These are phyloP conservation scores for Caenorhabditis imperialis DNA, from an alignment of 2,888 invertebrate genomes.

Conservation along the genomic window DNA sequence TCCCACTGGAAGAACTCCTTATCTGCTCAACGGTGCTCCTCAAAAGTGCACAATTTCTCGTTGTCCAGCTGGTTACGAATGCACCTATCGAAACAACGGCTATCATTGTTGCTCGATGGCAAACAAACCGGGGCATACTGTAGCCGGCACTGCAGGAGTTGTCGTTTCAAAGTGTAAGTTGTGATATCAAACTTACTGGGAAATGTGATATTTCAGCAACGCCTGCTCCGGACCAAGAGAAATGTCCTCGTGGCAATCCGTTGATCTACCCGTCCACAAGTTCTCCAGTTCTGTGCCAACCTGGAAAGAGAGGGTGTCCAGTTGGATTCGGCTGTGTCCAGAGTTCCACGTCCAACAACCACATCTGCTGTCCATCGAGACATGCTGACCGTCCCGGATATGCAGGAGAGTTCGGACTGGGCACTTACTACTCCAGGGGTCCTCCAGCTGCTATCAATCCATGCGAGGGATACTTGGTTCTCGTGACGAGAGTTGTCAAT, in stretches of 20 bases:
- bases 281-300: slow-evolving; percentile 65
- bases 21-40: slow-evolving; percentile 67
- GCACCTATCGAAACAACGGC: slow-evolving; percentile 61
- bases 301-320: slow-evolving; percentile 60
- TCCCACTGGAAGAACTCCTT: slow-evolving; percentile 63
- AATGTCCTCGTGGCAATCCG: slow-evolving; percentile 62
- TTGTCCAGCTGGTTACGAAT: slow-evolving; percentile 67
- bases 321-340: slow-evolving; percentile 56
- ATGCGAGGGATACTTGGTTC: slow-evolving; percentile 61
- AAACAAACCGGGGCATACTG: slow-evolving; percentile 29
- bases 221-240: slow-evolving; percentile 32
- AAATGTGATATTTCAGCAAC: slow-evolving; percentile 25
- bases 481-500: slow-evolving; percentile 61
- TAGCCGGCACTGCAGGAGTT: slow-evolving; percentile 34
- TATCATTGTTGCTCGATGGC: slow-evolving; percentile 64
- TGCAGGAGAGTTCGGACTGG: slow-evolving; percentile 33
- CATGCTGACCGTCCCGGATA: slow-evolving; percentile 48
- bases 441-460: slow-evolving; percentile 52
- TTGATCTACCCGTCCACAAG: slow-evolving; percentile 66
- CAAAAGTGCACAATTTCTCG: slow-evolving; percentile 63
- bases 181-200: not conserved
- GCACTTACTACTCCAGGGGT: slow-evolving; percentile 44
- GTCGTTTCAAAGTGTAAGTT: slow-evolving; percentile 26
- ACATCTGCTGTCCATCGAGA: slow-evolving; percentile 59
- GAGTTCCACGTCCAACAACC: slow-evolving; percentile 44